These are phyloP conservation scores for Pandemis heparana DNA, from an alignment of 2,888 invertebrate genomes.

Conservation along the genomic window DNA sequence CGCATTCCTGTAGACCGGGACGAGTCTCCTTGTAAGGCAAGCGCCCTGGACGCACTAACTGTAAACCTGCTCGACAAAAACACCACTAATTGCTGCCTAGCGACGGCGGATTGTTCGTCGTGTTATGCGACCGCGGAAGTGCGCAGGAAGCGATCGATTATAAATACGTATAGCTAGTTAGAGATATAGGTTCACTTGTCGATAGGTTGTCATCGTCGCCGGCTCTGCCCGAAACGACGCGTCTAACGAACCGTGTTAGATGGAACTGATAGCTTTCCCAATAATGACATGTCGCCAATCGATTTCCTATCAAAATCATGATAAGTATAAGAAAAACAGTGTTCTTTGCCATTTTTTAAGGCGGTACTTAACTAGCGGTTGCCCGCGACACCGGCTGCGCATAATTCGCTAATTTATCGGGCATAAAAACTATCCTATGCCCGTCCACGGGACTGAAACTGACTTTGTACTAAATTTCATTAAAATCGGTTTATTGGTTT, in stretches of 20 bases:
- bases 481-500: no score
- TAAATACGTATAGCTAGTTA: conserved; percentile 18
- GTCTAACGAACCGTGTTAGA: conserved; percentile 32
- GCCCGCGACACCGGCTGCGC: no score
- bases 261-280: conserved; percentile 10
- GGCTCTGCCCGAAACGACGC: conserved; percentile 16
- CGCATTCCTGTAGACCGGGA: conserved; percentile 69
- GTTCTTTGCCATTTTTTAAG: no score
- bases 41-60: conserved; percentile 72
- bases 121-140: conserved; percentile 29
- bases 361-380: no score
- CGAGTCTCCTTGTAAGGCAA: conserved; percentile 74
- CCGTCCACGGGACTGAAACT: no score
- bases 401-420: no score
- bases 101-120: conserved; percentile 52
- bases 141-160: conserved; percentile 33
- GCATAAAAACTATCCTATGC: no score
- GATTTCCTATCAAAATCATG: conserved; percentile 20
- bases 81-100: conserved; percentile 67
- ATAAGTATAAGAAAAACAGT: no score
- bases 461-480: no score
- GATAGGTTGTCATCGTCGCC: conserved; percentile 18
- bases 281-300: conserved; percentile 27
- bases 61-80: conserved; percentile 68
- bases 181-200: neutral